These are phyloP conservation scores for Muraenolepis orangiensis DNA, from an alignment of 2,797 vertebrate genomes.

Conservation along the genomic window DNA sequence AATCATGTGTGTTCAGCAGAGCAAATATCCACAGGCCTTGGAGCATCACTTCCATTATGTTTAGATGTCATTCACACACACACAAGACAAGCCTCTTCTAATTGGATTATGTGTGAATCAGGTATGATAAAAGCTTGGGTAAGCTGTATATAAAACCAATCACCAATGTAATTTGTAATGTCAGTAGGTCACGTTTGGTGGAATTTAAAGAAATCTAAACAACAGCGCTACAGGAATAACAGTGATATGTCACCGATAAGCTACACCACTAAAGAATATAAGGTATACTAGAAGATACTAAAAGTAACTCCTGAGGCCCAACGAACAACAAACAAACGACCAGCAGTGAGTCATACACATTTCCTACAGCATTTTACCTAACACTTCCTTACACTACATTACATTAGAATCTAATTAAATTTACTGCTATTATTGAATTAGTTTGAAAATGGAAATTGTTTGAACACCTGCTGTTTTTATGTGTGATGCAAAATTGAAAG, in stretches of 20 bases:
- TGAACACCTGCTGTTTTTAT: background rate
- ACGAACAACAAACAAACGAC: background rate
- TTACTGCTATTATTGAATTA: background rate
- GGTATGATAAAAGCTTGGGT: slow-evolving; percentile 13
- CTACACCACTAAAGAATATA: background rate
- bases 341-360: background rate
- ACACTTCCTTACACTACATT: background rate
- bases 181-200: background rate
- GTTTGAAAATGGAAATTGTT: background rate
- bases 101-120: slow-evolving; percentile 53
- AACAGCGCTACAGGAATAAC: background rate
- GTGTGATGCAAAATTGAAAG: background rate
- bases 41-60: slow-evolving; percentile 48
- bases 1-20: slow-evolving; percentile 60
- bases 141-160: slow-evolving; percentile 13
- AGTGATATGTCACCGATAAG: background rate
- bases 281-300: too few species aligned
- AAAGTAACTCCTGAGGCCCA: background rate
- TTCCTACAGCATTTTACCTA: background rate
- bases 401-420: background rate
- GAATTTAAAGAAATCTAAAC: background rate
- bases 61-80: slow-evolving; percentile 38
- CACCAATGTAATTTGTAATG: slow-evolving; percentile 8
- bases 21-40: slow-evolving; percentile 61
- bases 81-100: slow-evolving; percentile 24